Evolutionary conservation across 2,888 invertebrate genomes (phyloP).

Genomic region (Ceramica pisi): DNA sequence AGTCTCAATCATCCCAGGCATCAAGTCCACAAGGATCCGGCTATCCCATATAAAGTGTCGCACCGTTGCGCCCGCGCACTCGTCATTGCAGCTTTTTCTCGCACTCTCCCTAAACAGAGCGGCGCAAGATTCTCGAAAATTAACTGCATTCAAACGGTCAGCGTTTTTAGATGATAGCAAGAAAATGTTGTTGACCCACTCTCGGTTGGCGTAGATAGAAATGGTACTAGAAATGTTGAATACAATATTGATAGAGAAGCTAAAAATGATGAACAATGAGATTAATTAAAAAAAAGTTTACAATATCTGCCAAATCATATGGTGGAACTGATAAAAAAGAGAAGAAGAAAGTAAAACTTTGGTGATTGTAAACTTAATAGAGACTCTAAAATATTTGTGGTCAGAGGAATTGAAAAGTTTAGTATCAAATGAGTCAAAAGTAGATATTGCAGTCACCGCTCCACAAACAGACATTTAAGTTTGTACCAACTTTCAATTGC

Average conservation of each 20-base stretch:
- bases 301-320: neutral
- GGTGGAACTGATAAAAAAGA: neutral
- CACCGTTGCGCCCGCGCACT: slow-evolving; percentile 59
- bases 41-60: slow-evolving; percentile 59
- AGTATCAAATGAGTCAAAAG: neutral
- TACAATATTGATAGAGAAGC: neutral
- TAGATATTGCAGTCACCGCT: neutral
- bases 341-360: neutral
- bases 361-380: neutral
- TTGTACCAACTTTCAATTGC: neutral
- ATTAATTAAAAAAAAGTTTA: too few species aligned
- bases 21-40: slow-evolving; percentile 58
- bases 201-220: neutral
- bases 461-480: neutral
- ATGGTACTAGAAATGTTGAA: slow-evolving; percentile 14
- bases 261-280: neutral
- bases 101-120: slow-evolving; percentile 67
- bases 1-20: slow-evolving; percentile 40
- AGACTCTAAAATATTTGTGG: neutral
- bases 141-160: slow-evolving; percentile 66
- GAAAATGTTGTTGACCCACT: slow-evolving; percentile 61
- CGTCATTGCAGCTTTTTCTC: slow-evolving; percentile 64
- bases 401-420: neutral
- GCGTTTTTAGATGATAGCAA: slow-evolving; percentile 55
- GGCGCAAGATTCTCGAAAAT: slow-evolving; percentile 69